Evolutionary conservation across 2,113 vertebrate genomes (phyloP).

Genomic region (Globicephala melas): DNA sequence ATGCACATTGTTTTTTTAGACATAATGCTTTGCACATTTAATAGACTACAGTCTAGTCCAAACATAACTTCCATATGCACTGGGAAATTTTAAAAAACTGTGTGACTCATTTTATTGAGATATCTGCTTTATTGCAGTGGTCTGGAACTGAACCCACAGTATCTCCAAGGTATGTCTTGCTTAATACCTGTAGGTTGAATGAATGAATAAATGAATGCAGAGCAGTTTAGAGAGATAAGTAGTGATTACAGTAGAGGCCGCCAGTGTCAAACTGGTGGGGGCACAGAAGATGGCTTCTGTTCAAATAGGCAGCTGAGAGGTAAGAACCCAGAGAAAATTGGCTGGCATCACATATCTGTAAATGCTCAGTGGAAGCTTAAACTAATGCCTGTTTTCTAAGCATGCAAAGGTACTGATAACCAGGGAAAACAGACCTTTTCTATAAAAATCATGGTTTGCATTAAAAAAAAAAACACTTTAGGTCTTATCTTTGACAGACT

Average conservation of each 20-base stretch:
- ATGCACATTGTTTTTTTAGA: neutral
- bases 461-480: conserved; percentile 23
- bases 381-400: neutral
- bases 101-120: neutral
- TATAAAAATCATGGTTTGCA: conserved; percentile 48
- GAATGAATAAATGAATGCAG: neutral
- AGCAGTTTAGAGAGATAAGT: neutral
- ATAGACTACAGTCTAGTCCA: neutral
- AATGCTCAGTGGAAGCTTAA: neutral
- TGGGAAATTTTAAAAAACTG: neutral
- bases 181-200: neutral
- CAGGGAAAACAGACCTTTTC: neutral
- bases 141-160: neutral
- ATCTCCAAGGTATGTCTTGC: neutral
- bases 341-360: neutral
- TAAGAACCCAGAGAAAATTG: neutral
- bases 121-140: neutral
- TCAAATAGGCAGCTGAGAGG: neutral
- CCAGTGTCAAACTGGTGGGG: too few relatives aligned
- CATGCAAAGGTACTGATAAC: neutral
- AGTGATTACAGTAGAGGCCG: neutral
- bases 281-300: neutral
- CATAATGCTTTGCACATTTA: neutral
- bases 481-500: conserved; percentile 55
- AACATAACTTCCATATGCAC: neutral